Conservation (phyloP, 2,888 invertebrate species). For the Apomyelois bistriatella region DNA sequence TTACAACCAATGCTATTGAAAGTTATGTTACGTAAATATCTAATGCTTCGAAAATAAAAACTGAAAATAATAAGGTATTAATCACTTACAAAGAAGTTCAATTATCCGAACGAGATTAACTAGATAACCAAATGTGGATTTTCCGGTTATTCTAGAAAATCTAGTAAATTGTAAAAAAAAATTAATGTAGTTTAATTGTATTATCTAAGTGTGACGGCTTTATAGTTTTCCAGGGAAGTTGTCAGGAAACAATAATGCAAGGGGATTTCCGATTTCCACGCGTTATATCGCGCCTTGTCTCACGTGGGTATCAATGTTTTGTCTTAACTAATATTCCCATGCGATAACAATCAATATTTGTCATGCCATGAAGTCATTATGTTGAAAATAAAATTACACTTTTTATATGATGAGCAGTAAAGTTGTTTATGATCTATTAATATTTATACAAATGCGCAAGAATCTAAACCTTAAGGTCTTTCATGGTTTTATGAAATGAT, state of each 20-base stretch:
- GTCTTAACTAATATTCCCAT: slow-evolving; percentile 56
- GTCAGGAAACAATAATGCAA: slow-evolving; percentile 56
- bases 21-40: not conserved
- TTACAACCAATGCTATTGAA: slow-evolving; percentile 14
- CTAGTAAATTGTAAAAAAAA: slow-evolving; percentile 45
- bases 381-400: slow-evolving; percentile 3
- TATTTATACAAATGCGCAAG: not conserved
- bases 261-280: slow-evolving; percentile 74
- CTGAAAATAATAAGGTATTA: slow-evolving; percentile 16
- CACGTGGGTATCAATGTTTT: slow-evolving; percentile 47
- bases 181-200: slow-evolving; percentile 54
- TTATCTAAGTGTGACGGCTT: slow-evolving; percentile 33
- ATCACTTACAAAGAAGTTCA: slow-evolving; percentile 18
- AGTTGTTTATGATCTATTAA: not conserved
- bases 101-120: slow-evolving; percentile 50
- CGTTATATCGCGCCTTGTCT: slow-evolving; percentile 9
- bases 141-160: slow-evolving; percentile 64
- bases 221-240: slow-evolving; percentile 57
- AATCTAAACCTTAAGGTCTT: too few relatives aligned
- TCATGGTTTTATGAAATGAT: too few relatives aligned
- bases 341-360: slow-evolving; percentile 43
- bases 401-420: not conserved
- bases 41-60: slow-evolving; percentile 14
- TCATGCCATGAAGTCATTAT: slow-evolving; percentile 40
- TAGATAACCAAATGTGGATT: slow-evolving; percentile 52